These are phyloP conservation scores for Sander lucioperca DNA, from an alignment of 2,113 vertebrate genomes.

Conservation along the genomic window DNA sequence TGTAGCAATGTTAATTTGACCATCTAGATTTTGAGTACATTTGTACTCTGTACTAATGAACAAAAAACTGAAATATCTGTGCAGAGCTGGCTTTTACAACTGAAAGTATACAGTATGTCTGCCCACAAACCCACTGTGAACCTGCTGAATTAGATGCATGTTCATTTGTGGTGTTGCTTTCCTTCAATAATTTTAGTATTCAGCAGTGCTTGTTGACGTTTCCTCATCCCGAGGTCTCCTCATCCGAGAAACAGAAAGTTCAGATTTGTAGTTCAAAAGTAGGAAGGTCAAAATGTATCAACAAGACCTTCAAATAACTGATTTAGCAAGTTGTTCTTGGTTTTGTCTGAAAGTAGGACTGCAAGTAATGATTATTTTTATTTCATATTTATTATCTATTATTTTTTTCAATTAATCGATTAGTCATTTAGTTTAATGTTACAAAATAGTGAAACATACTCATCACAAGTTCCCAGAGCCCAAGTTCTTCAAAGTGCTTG, in stretches of 20 bases:
- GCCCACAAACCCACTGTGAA: neutral
- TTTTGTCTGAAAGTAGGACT: slow-evolving; percentile 1
- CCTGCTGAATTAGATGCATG: slow-evolving; percentile 14
- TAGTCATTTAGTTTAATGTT: neutral
- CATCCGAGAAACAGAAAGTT: neutral
- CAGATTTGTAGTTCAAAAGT: neutral
- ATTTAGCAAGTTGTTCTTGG: neutral
- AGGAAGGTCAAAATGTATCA: neutral
- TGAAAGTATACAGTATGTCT: neutral
- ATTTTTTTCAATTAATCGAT: neutral
- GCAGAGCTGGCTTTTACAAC: slow-evolving; percentile 6
- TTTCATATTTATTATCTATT: slow-evolving; percentile 6
- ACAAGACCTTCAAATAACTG: neutral
- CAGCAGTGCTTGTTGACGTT: neutral
- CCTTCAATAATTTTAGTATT: slow-evolving; percentile 1
- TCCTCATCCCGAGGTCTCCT: neutral
- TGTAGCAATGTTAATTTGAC: neutral
- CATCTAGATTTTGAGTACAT: neutral
- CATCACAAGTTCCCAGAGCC: neutral
- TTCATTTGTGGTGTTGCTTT: slow-evolving; percentile 21
- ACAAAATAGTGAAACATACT: neutral
- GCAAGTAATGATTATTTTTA: slow-evolving; percentile 6
- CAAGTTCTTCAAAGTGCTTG: neutral
- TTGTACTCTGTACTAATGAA: neutral
- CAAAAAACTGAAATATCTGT: neutral